Percentiles rank a stretch among this genome's conserved stretches.
Evolutionary conservation across 2,113 vertebrate species (phyloP).

Genomic region (Ranitomeya variabilis): DNA sequence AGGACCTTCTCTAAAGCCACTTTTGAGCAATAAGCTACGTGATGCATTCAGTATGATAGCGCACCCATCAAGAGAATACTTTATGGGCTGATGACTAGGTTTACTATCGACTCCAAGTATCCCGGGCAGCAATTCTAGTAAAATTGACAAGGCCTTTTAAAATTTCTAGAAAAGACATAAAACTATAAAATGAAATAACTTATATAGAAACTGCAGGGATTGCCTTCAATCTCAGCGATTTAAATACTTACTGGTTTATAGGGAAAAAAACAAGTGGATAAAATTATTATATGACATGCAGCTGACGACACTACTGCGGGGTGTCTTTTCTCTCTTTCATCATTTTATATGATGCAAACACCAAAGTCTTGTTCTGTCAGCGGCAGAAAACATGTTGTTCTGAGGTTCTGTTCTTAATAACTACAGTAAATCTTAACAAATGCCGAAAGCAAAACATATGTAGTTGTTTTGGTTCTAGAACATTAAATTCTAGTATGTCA

Average conservation of each 20-base stretch:
- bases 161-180: conserved; percentile 7
- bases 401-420: background rate
- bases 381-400: background rate
- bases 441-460: no score
- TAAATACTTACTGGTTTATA: background rate
- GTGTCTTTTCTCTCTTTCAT: background rate
- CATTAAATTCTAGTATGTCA: no score
- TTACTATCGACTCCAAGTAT: background rate
- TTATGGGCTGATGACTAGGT: conserved; percentile 10
- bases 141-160: background rate
- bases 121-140: conserved; percentile 17
- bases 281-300: background rate
- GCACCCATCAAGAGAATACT: background rate
- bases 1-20: no score
- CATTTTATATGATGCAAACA: background rate
- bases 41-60: background rate
- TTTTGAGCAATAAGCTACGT: background rate
- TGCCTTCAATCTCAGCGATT: background rate
- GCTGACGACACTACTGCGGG: background rate
- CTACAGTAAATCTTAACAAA: no score
- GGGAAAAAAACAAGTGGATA: conserved; percentile 20
- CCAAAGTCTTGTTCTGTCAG: background rate
- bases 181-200: conserved; percentile 8
- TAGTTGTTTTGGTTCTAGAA: no score
- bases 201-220: background rate